Evolutionary conservation across 2,113 vertebrate species (phyloP), one percentile per base, ranked within the genome.

Genomic region (Perccottus glenii): DNA sequence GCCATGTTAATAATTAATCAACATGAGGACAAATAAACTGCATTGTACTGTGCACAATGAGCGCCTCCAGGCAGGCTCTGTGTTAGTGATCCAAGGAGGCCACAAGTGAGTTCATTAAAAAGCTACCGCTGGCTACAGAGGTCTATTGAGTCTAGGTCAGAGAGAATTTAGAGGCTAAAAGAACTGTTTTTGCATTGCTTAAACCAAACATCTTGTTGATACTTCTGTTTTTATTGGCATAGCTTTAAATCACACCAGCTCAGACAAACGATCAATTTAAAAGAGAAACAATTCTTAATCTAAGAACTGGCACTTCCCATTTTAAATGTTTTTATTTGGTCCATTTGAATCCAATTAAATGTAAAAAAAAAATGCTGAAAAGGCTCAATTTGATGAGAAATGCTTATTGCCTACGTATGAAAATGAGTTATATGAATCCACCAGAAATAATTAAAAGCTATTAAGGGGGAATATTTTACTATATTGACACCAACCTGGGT

Each of bases 401-500:
- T 27, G 19, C 19, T 27, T 27, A 27, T 27, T 27, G 19, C 19
- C 3, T 27, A 27, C 19, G 19, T 3, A 27, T 27, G 19, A 27
- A 27, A 27, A 27, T n/a, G n/a, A n/a, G n/a, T n/a, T n/a, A n/a
- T 27, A 2, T 27, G 19, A 27, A 27, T 3, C 19, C 19, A 27
- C 19, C 19, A 27, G 19, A 27, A 27, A 27, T 27, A 27, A 27
- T 27, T 27, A 14, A 52, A 47, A 44, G 35, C 10, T 14, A 47
- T 59, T 67, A 3, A 1, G 15, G 9, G n/a, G 4, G 2, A 53
- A 9, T 53, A 32, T 47, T 52, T 48, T 15, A 67, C 64, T 43
- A 35, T 16, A 16, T 32, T 27, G 58, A 78, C 60, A 86, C 94
- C 93, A 91, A 98, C 97, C 97, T 90, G 89, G 68, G 74, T 89